Conservation (phyloP, 2,113 vertebrate species). For the Nestor notabilis region DNA sequence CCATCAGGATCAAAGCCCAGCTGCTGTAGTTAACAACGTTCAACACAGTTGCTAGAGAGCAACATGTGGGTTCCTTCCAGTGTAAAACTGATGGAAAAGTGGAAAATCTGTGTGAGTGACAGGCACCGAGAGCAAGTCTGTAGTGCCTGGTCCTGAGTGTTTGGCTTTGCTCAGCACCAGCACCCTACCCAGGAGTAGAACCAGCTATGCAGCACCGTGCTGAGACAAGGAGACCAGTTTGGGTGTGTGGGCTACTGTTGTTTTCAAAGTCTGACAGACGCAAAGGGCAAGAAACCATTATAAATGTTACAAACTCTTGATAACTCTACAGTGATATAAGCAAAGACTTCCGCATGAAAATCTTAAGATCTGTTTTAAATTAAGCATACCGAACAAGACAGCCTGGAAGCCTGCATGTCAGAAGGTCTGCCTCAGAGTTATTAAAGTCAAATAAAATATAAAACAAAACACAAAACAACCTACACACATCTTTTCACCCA, state of each 20-base stretch:
- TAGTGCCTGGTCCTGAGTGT: not conserved
- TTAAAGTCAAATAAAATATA: not conserved
- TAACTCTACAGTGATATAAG: not conserved
- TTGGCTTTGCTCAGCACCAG: fast-evolving
- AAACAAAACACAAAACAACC: not conserved
- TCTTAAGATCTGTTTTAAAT: not conserved
- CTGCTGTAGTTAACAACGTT: not conserved
- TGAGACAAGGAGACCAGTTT: not conserved
- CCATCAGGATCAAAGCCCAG: not conserved
- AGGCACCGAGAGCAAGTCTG: not conserved
- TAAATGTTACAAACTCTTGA: not conserved
- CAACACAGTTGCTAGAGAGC: not conserved
- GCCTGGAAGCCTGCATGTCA: not conserved
- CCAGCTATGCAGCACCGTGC: not conserved
- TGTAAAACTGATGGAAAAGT: not conserved
- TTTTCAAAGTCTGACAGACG: not conserved
- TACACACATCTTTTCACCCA: not conserved
- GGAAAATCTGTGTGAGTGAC: not conserved
- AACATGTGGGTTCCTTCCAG: not conserved
- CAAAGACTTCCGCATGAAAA: fast-evolving
- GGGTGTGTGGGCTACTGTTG: not conserved
- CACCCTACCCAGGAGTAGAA: not conserved
- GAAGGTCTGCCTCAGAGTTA: not conserved
- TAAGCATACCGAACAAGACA: not conserved
- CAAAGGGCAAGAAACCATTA: not conserved